Conservation (phyloP, 1,140 invertebrate species). For the Thaumetopoea pityocampa region DNA sequence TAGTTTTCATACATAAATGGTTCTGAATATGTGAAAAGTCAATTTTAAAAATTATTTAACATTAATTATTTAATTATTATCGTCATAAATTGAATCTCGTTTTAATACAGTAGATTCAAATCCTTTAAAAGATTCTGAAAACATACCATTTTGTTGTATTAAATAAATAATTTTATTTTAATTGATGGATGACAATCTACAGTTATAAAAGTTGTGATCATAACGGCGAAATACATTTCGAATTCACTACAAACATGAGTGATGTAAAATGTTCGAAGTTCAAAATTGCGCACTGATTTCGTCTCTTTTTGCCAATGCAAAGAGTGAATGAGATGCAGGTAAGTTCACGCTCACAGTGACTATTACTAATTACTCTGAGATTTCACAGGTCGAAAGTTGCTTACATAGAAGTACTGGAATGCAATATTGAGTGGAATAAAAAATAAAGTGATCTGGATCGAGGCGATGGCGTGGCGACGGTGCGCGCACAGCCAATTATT, state of each 20-base stretch:
- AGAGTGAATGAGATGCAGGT: constrained; percentile 9
- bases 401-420: constrained; percentile 13
- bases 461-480: constrained; percentile 23
- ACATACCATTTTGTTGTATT: constrained; percentile 3
- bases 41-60: too few relatives aligned
- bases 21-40: too few relatives aligned
- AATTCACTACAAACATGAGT: constrained; percentile 13
- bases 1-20: too few relatives aligned
- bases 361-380: too few relatives aligned
- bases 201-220: constrained; percentile 14
- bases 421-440: constrained; percentile 17
- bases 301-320: constrained; percentile 1
- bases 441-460: constrained; percentile 21
- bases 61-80: too few relatives aligned
- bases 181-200: constrained; percentile 12
- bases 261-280: constrained; percentile 9
- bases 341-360: too few relatives aligned
- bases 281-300: not conserved
- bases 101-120: too few relatives aligned
- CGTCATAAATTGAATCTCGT: too few relatives aligned
- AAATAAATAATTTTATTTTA: constrained; percentile 7
- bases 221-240: constrained; percentile 7
- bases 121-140: too few relatives aligned
- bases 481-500: constrained; percentile 37
- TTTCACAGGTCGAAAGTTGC: constrained; percentile 12